Percentiles rank a stretch among this genome's conserved stretches.
Evolutionary conservation across 2,888 invertebrate genomes (phyloP).

Genomic region (Himalopsyche anomala): DNA sequence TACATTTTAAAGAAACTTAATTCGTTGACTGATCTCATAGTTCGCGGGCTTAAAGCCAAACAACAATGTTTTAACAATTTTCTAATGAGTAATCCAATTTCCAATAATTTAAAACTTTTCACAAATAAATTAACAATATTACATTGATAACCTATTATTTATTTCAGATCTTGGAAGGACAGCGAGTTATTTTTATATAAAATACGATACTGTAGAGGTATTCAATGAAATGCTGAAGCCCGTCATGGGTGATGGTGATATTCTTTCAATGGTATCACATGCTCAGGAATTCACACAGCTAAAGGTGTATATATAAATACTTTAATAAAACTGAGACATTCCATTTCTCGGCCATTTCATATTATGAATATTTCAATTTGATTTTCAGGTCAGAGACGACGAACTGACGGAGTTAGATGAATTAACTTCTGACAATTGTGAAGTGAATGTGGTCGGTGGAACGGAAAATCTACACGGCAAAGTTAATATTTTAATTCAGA

Average conservation of each 20-base stretch:
- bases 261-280: slow-evolving; percentile 92
- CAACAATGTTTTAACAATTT: too few species aligned
- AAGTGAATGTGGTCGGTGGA: slow-evolving; percentile 87
- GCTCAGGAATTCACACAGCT: slow-evolving; percentile 97
- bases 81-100: too few species aligned
- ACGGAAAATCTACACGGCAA: slow-evolving; percentile 95
- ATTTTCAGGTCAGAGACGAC: slow-evolving; percentile 89
- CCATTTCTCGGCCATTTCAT: slow-evolving; percentile 46
- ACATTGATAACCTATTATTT: neutral
- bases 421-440: slow-evolving; percentile 84
- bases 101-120: too few species aligned
- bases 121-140: too few species aligned
- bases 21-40: too few species aligned
- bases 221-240: slow-evolving; percentile 90
- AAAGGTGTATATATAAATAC: slow-evolving; percentile 78
- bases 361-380: slow-evolving; percentile 28
- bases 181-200: slow-evolving; percentile 98
- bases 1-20: too few species aligned
- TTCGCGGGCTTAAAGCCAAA: too few species aligned
- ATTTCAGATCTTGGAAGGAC: slow-evolving; percentile 91
- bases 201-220: slow-evolving; percentile 94
- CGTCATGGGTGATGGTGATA: slow-evolving; percentile 90
- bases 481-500: slow-evolving; percentile 95
- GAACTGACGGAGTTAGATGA: slow-evolving; percentile 93
- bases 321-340: neutral